Conservation (phyloP, 1,140 invertebrate genomes). For the Oppia nitens region DNA sequence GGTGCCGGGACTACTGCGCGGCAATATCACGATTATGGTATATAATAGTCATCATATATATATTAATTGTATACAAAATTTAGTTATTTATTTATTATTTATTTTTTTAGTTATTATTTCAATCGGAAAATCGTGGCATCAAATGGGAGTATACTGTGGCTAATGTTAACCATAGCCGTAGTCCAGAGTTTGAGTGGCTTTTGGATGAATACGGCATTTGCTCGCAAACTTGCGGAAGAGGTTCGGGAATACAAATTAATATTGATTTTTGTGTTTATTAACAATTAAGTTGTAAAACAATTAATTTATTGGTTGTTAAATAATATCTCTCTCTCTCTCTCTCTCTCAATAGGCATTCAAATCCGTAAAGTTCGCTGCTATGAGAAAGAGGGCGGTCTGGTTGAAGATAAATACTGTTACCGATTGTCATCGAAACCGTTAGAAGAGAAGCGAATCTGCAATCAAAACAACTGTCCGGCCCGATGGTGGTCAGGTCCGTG, state of each 20-base stretch:
- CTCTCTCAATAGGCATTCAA: conserved; percentile 28
- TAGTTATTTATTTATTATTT: neutral
- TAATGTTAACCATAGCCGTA: conserved; percentile 40
- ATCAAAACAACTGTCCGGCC: conserved; percentile 49
- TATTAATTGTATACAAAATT: neutral
- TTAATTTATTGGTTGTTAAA: no score
- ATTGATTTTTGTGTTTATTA: no score
- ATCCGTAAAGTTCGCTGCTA: conserved; percentile 43
- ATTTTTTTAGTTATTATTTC: conserved; percentile 50
- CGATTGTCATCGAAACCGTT: conserved; percentile 38
- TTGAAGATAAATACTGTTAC: conserved; percentile 44
- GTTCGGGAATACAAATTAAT: conserved; percentile 31
- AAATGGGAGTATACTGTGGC: conserved; percentile 64
- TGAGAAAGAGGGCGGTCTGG: conserved; percentile 42
- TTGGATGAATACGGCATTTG: conserved; percentile 59
- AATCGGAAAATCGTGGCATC: conserved; percentile 61
- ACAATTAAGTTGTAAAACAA: no score
- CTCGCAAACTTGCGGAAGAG: conserved; percentile 54
- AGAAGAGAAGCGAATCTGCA: conserved; percentile 42
- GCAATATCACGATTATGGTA: neutral
- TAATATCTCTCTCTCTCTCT: no score
- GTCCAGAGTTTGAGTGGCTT: conserved; percentile 48
- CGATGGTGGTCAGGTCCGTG: conserved; percentile 64
- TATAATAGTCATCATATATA: neutral
- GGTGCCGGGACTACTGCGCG: neutral